These are phyloP conservation scores for Pachypanchax playfairii DNA, from an alignment of 2,113 vertebrate species.

Conservation along the genomic window DNA sequence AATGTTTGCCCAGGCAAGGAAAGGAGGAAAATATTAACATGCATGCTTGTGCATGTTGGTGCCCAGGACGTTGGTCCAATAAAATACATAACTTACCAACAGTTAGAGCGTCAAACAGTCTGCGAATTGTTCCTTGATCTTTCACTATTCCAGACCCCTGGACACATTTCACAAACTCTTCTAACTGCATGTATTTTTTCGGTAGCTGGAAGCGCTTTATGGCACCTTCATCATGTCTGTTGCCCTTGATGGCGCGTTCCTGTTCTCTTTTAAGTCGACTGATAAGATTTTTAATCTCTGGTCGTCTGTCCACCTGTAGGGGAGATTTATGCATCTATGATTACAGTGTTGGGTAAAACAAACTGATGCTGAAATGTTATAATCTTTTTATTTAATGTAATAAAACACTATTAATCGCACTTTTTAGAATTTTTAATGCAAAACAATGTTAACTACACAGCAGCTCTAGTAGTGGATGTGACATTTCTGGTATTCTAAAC, in stretches of 20 bases:
- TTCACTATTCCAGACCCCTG: constrained; percentile 95
- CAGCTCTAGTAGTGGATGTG: not conserved
- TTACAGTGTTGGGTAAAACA: not conserved
- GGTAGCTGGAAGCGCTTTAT: constrained; percentile 94
- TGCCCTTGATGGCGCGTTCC: constrained; percentile 70
- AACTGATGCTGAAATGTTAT: too few relatives aligned
- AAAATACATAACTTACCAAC: constrained; percentile 78
- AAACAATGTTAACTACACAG: not conserved
- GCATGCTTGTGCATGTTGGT: not conserved
- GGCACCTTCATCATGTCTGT: constrained; percentile 46
- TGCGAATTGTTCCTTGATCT: constrained; percentile 84
- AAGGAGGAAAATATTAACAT: not conserved
- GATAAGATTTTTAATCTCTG: constrained; percentile 88
- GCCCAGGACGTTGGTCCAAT: not conserved
- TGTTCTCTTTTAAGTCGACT: constrained; percentile 83
- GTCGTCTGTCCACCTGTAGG: constrained; percentile 77
- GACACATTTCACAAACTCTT: constrained; percentile 89
- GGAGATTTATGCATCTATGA: not conserved
- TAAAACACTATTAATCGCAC: too few relatives aligned
- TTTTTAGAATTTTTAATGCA: too few relatives aligned
- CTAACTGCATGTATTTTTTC: constrained; percentile 88
- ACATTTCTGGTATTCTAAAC: constrained; percentile 7
- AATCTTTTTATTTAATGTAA: too few relatives aligned
- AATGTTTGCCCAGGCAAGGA: constrained; percentile 42
- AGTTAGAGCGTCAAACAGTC: constrained; percentile 92